Percentiles rank a stretch among this genome's conserved stretches.
Evolutionary conservation across 1,140 invertebrate species (phyloP).

Genomic region (Lamellibrachia luymesi): DNA sequence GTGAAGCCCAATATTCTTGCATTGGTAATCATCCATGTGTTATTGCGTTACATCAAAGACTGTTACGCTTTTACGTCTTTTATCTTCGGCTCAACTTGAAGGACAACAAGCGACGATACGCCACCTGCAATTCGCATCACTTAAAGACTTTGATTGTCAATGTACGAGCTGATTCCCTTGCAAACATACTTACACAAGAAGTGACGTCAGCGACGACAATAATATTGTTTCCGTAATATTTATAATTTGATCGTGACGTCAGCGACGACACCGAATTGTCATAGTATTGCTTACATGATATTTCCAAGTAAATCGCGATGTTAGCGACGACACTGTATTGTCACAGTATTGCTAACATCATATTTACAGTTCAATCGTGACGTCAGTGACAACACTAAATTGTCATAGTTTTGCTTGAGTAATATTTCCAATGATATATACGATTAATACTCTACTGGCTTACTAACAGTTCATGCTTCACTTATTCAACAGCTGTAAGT

Average conservation of each 20-base stretch:
- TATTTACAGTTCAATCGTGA: not conserved
- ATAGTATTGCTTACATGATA: not conserved
- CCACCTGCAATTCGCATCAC: not conserved
- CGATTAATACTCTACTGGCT: too few relatives aligned
- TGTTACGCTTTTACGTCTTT: not conserved
- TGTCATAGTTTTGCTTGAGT: not conserved
- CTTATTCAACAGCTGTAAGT: not conserved
- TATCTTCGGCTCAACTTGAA: too few relatives aligned
- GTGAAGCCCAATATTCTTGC: too few relatives aligned
- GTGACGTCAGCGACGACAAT: not conserved
- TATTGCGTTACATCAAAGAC: too few relatives aligned
- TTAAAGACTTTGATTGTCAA: too few relatives aligned
- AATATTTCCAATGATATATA: not conserved
- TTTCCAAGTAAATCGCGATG: not conserved
- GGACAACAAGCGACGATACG: not conserved
- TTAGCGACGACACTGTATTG: not conserved
- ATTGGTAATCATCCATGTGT: too few relatives aligned
- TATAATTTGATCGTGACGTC: not conserved
- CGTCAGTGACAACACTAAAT: not conserved
- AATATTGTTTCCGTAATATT: not conserved
- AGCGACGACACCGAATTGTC: not conserved
- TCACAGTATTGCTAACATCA: not conserved
- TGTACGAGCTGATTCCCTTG: too few relatives aligned
- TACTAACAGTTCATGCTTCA: not conserved
- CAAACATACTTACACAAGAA: not conserved